phyloP scores from a whole-genome alignment of 30 jellyfish, hydroid and myxozoan genomes.

The Cassiopea xamachana region DNA sequence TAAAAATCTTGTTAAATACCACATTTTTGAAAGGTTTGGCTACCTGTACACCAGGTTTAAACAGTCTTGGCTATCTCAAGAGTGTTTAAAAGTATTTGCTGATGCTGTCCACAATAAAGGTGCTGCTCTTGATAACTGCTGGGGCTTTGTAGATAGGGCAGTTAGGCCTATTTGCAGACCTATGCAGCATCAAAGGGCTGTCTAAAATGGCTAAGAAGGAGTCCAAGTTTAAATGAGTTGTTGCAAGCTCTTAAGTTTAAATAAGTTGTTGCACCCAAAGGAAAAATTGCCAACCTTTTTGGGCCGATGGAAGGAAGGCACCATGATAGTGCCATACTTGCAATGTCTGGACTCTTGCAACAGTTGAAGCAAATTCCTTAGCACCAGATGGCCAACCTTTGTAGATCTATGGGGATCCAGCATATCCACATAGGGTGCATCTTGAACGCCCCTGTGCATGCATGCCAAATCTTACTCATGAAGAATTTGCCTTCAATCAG shows the following conservation, averaged over 20 bases:
- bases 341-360: neutral
- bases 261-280: conserved; percentile 47
- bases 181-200: conserved; percentile 25
- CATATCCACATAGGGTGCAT: neutral
- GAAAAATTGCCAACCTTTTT: conserved; percentile 26
- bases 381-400: neutral
- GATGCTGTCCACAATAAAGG: conserved; percentile 12
- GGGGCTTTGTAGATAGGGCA: conserved; percentile 54
- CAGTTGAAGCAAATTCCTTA: neutral
- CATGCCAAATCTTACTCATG: neutral
- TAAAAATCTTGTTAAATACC: neutral
- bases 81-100: neutral
- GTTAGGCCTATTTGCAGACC: conserved; percentile 60
- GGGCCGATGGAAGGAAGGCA: conserved; percentile 40
- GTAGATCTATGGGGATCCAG: neutral
- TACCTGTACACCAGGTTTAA: neutral
- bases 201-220: conserved; percentile 62
- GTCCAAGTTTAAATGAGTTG: no score
- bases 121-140: conserved; percentile 27
- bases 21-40: conserved; percentile 5
- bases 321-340: neutral
- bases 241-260: conserved; percentile 22
- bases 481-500: neutral
- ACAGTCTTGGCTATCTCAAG: neutral
- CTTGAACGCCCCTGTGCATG: neutral